Conservation (phyloP, 2,888 invertebrate genomes). For the Neoaliturus tenellus region DNA sequence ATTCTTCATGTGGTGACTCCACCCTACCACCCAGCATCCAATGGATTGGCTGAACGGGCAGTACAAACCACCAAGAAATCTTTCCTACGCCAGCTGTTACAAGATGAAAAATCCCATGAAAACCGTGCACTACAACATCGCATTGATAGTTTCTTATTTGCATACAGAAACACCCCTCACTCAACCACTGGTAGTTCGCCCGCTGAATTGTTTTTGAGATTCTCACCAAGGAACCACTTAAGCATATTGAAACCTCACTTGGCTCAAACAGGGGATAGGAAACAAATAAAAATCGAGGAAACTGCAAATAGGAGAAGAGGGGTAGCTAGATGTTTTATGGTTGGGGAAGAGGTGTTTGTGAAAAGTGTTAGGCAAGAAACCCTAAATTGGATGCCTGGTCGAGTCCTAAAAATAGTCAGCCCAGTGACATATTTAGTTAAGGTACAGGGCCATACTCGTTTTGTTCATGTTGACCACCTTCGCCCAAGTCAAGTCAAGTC, state of each 20-base stretch:
- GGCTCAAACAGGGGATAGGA: too few relatives aligned
- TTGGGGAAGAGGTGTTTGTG: not conserved
- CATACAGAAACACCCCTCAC: constrained; percentile 65
- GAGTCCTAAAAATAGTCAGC: not conserved
- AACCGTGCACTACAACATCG: constrained; percentile 60
- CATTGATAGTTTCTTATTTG: constrained; percentile 61
- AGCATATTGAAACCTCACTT: not conserved
- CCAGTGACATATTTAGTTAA: not conserved
- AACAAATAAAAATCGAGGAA: not conserved
- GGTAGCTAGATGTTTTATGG: not conserved
- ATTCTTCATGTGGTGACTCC: constrained; percentile 53
- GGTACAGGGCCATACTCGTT: not conserved
- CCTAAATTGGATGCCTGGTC: not conserved
- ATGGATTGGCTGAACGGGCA: constrained; percentile 68
- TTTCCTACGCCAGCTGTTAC: constrained; percentile 48
- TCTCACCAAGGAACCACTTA: not conserved
- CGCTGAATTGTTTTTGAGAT: not conserved
- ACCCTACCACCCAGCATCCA: constrained; percentile 64
- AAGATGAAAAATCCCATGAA: not conserved
- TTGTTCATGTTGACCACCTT: not conserved
- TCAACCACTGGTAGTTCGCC: constrained; percentile 66
- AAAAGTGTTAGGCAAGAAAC: not conserved
- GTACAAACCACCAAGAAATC: constrained; percentile 64
- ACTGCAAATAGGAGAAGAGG: not conserved
- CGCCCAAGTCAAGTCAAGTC: not conserved